Percentiles rank a stretch among this genome's conserved stretches.
These are phyloP conservation scores for Coranthus polyacanthus DNA, from an alignment of 2,797 vertebrate species.

Conservation along the genomic window DNA sequence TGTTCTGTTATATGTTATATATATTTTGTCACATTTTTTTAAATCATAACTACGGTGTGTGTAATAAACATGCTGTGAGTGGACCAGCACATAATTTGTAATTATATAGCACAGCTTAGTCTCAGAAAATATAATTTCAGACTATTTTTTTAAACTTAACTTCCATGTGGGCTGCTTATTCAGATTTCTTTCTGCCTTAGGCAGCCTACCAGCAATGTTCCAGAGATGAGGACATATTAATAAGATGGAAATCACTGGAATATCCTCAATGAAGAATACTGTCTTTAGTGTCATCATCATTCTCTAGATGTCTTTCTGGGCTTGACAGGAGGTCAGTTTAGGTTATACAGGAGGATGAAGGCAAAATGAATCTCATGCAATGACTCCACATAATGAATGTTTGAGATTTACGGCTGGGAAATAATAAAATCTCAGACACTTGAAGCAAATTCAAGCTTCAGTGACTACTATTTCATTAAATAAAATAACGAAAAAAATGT, in stretches of 20 bases:
- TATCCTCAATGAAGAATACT: slow-evolving; percentile 48
- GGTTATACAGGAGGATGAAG: slow-evolving; percentile 52
- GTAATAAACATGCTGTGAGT: not conserved
- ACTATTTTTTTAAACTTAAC: slow-evolving; percentile 11
- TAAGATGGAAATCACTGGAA: slow-evolving; percentile 68
- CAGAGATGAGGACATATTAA: slow-evolving; percentile 71
- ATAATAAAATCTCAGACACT: slow-evolving; percentile 45
- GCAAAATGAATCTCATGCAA: slow-evolving; percentile 52
- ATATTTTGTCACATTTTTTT: too few relatives aligned
- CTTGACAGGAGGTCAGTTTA: slow-evolving; percentile 66
- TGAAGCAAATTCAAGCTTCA: slow-evolving; percentile 41
- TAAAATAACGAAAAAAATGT: slow-evolving; percentile 16
- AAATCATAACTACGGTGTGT: too few relatives aligned
- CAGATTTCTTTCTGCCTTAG: slow-evolving; percentile 62
- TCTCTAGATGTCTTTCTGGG: slow-evolving; percentile 50
- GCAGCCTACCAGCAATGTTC: slow-evolving; percentile 72
- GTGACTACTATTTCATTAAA: slow-evolving; percentile 25
- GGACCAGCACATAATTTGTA: slow-evolving; percentile 1
- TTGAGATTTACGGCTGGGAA: slow-evolving; percentile 33
- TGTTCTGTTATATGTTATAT: too few relatives aligned
- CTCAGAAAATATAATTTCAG: slow-evolving; percentile 35
- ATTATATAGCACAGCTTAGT: slow-evolving; percentile 9
- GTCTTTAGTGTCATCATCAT: slow-evolving; percentile 64
- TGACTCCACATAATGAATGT: slow-evolving; percentile 53
- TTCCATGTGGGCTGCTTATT: slow-evolving; percentile 49